Conservation (phyloP, 2,113 vertebrate genomes). For the Lagopus muta region DNA sequence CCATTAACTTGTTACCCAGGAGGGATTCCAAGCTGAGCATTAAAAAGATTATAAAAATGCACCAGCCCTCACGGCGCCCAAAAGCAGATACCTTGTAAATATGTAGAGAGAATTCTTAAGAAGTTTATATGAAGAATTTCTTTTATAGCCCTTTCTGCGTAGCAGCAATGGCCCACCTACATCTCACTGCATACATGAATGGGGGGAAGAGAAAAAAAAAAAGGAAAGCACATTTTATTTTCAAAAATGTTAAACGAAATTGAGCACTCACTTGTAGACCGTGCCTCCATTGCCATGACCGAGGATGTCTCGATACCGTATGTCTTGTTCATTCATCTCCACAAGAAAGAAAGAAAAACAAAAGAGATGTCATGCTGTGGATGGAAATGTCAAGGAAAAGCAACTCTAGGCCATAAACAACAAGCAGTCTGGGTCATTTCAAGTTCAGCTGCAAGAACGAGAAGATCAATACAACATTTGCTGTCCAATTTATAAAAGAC, state of each 20-base stretch:
- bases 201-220: too few relatives aligned
- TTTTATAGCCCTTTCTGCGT: neutral
- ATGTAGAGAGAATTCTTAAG: slow-evolving; percentile 12
- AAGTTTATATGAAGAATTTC: neutral
- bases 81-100: slow-evolving; percentile 49
- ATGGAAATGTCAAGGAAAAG: slow-evolving; percentile 86
- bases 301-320: slow-evolving; percentile 95
- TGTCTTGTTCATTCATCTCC: slow-evolving; percentile 99
- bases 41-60: slow-evolving; percentile 66
- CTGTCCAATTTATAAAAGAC: slow-evolving; percentile 98
- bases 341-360: slow-evolving; percentile 83
- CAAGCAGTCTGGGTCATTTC: slow-evolving; percentile 87
- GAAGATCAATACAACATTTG: slow-evolving; percentile 94
- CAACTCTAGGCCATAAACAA: slow-evolving; percentile 90
- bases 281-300: slow-evolving; percentile 98
- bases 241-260: slow-evolving; percentile 36
- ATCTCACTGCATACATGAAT: neutral
- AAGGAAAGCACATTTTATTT: neutral
- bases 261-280: slow-evolving; percentile 95
- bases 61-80: slow-evolving; percentile 50
- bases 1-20: slow-evolving; percentile 48
- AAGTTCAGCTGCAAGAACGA: slow-evolving; percentile 90
- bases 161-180: neutral
- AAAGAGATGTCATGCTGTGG: slow-evolving; percentile 82
- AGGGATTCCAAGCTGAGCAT: slow-evolving; percentile 34